phyloP scores from a whole-genome alignment of 2,888 invertebrate species.

The Heteromyza rotundicornis region DNA sequence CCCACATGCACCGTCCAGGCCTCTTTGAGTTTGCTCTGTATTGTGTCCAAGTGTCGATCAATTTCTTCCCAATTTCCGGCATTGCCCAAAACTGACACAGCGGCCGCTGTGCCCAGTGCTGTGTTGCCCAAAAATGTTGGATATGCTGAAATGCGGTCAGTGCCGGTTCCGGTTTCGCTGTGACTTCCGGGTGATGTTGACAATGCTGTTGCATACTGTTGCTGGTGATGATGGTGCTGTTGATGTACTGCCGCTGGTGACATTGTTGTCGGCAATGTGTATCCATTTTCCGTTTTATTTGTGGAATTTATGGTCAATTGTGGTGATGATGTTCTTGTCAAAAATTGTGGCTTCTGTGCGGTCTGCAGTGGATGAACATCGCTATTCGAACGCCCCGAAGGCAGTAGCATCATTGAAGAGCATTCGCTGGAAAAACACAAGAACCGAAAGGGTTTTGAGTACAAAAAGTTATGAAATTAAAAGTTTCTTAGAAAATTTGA shows the following conservation, averaged over 20 bases:
- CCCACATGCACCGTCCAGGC: conserved; percentile 83
- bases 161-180: conserved; percentile 42
- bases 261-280: conserved; percentile 17
- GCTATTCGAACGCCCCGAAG: conserved; percentile 61
- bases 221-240: conserved; percentile 20
- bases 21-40: conserved; percentile 70
- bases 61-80: conserved; percentile 57
- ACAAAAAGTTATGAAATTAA: too few relatives aligned
- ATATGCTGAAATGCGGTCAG: conserved; percentile 24
- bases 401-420: conserved; percentile 61
- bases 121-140: conserved; percentile 39
- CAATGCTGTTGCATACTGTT: conserved; percentile 27
- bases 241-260: conserved; percentile 15
- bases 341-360: conserved; percentile 39
- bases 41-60: conserved; percentile 64
- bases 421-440: conserved; percentile 46
- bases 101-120: conserved; percentile 31
- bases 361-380: conserved; percentile 55
- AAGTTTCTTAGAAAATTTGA: too few relatives aligned
- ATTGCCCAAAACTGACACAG: conserved; percentile 32
- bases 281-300: conserved; percentile 29
- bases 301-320: conserved; percentile 37
- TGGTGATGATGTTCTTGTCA: conserved; percentile 51
- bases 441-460: too few relatives aligned
- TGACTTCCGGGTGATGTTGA: conserved; percentile 41